phyloP scores from a whole-genome alignment of 1,140 invertebrate species.

The Drosophila sechellia region DNA sequence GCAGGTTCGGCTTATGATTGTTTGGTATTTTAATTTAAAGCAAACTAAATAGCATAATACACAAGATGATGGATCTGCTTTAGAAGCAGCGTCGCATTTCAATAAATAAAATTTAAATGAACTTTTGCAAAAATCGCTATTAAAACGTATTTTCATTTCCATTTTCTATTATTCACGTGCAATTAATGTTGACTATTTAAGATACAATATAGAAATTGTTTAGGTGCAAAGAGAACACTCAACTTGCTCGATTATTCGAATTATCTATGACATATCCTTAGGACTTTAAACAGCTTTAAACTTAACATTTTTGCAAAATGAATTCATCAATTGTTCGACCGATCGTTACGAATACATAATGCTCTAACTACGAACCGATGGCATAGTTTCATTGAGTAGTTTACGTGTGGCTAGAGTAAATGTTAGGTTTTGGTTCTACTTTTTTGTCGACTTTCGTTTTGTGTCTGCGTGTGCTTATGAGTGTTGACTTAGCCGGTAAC shows the following conservation, averaged over 20 bases:
- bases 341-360: constrained; percentile 43
- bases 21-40: constrained; percentile 63
- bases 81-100: constrained; percentile 53
- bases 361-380: constrained; percentile 64
- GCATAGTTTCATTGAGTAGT: constrained; percentile 50
- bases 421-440: constrained; percentile 40
- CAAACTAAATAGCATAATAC: constrained; percentile 76
- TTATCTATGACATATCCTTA: constrained; percentile 52
- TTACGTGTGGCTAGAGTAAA: constrained; percentile 58
- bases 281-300: constrained; percentile 40
- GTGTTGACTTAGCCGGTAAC: constrained; percentile 66
- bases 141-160: constrained; percentile 32
- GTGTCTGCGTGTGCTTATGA: constrained; percentile 45
- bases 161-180: constrained; percentile 44
- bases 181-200: constrained; percentile 37
- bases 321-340: constrained; percentile 47
- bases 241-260: constrained; percentile 65
- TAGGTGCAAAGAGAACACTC: constrained; percentile 65
- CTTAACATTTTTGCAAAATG: constrained; percentile 64
- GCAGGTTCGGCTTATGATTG: constrained; percentile 15
- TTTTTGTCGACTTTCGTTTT: constrained; percentile 43
- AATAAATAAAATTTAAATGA: constrained; percentile 58
- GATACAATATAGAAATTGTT: constrained; percentile 29
- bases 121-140: constrained; percentile 60
- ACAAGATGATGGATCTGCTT: constrained; percentile 54